A percentile compares a stretch with the other conserved stretches of the same genome.
Evolutionary conservation across 2,888 invertebrate species (phyloP).

Genomic region (Temnothorax rugatulus): DNA sequence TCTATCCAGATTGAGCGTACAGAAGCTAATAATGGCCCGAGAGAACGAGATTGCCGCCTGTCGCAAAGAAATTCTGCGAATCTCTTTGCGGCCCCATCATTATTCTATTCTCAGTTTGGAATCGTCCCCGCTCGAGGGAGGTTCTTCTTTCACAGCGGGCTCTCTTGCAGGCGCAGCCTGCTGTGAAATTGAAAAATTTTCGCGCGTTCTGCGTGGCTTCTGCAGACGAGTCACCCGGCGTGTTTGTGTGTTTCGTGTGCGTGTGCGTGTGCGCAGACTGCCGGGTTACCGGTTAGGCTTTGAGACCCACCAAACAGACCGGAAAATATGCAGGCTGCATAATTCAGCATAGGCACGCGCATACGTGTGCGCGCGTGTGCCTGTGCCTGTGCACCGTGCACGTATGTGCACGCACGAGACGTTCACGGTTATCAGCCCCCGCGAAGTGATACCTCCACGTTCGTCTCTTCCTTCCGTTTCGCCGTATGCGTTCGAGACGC

Average conservation of each 20-base stretch:
- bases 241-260: conserved; percentile 64
- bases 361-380: conserved; percentile 40
- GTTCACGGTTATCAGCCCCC: conserved; percentile 60
- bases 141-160: conserved; percentile 59
- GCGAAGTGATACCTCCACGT: conserved; percentile 48
- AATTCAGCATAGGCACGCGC: conserved; percentile 77
- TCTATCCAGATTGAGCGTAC: background rate
- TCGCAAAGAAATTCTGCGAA: conserved; percentile 36
- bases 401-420: conserved; percentile 33
- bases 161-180: conserved; percentile 72
- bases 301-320: conserved; percentile 85
- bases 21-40: conserved; percentile 16
- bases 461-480: conserved; percentile 43
- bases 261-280: conserved; percentile 75
- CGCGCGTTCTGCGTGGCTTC: conserved; percentile 75
- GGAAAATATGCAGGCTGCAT: conserved; percentile 86
- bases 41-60: conserved; percentile 9
- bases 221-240: conserved; percentile 75
- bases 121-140: conserved; percentile 57
- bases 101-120: conserved; percentile 70
- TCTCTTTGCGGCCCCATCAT: conserved; percentile 58
- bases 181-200: conserved; percentile 78
- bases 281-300: conserved; percentile 83
- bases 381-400: background rate
- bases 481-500: conserved; percentile 27